A percentile compares a stretch with the other conserved stretches of the same genome.
phyloP scores from a whole-genome alignment of 2,113 vertebrate genomes.

The Macrotis lagotis region DNA sequence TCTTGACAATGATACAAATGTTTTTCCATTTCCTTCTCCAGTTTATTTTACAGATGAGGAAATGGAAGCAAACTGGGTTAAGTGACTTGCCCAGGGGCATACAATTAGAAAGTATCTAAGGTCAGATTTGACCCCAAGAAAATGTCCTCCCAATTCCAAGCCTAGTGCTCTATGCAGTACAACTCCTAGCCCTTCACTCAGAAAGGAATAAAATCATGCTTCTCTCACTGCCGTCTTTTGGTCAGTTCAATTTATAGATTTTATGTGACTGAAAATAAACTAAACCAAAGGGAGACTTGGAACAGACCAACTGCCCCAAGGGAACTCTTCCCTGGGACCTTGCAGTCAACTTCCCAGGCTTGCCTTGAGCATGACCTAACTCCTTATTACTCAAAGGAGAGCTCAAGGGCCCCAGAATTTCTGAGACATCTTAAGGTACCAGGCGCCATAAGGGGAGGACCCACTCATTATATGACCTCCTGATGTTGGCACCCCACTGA shows the following conservation, averaged over 20 bases:
- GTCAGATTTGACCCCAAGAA: not conserved
- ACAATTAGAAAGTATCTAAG: too few species aligned
- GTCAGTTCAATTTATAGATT: constrained; percentile 66
- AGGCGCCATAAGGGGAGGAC: not conserved
- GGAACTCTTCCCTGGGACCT: constrained; percentile 18
- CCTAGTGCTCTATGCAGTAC: too few species aligned
- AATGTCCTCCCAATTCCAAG: too few species aligned
- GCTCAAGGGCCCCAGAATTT: not conserved
- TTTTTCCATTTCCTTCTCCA: not conserved
- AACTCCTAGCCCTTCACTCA: not conserved
- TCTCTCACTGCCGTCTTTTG: constrained; percentile 59
- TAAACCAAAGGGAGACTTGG: constrained; percentile 64
- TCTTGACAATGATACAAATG: not conserved
- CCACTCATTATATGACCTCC: not conserved
- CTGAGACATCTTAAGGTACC: not conserved
- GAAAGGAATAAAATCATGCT: constrained; percentile 62
- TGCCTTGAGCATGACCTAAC: not conserved
- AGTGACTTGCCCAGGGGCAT: too few species aligned
- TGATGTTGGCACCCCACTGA: not conserved
- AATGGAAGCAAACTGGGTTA: too few species aligned
- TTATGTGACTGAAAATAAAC: constrained; percentile 71
- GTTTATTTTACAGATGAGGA: too few species aligned
- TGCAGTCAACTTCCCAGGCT: constrained; percentile 33
- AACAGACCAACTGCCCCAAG: constrained; percentile 54
- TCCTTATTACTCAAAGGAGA: not conserved